Conservation (phyloP, 2,113 vertebrate species). For the Podarcis raffonei region DNA sequence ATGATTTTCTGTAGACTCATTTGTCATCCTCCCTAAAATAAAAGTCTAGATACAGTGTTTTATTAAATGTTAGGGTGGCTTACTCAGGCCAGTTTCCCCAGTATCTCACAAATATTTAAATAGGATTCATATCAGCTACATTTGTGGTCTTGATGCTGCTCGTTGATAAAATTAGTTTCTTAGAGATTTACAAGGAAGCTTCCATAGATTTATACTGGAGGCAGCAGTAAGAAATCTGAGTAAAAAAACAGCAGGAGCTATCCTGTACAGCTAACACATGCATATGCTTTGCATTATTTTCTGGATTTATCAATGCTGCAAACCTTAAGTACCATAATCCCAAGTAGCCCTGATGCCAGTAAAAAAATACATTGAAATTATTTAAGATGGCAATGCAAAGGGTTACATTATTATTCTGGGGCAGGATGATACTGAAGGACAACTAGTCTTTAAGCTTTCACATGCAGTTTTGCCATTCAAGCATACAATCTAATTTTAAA, state of each 20-base stretch:
- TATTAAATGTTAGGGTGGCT: background rate
- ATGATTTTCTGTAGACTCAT: constrained; percentile 15
- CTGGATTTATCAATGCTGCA: background rate
- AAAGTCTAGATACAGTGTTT: background rate
- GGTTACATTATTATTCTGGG: no score
- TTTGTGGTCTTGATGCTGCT: background rate
- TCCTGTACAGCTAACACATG: background rate
- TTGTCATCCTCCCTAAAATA: background rate
- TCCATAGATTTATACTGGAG: background rate
- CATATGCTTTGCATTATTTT: background rate
- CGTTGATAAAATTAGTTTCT: background rate
- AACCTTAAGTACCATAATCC: background rate
- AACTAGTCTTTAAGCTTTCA: background rate
- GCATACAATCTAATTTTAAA: background rate
- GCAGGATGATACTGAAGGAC: background rate
- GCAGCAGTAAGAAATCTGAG: background rate
- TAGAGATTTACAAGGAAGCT: background rate
- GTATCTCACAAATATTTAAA: background rate
- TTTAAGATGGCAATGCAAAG: background rate
- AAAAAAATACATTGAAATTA: background rate
- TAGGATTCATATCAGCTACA: rapidly evolving
- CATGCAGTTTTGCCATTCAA: background rate
- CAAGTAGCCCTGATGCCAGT: background rate
- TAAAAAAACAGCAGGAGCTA: background rate
- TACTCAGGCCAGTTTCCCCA: background rate